These are phyloP conservation scores for Aphodius sticticus DNA, from an alignment of 2,888 invertebrate species.

Conservation along the genomic window DNA sequence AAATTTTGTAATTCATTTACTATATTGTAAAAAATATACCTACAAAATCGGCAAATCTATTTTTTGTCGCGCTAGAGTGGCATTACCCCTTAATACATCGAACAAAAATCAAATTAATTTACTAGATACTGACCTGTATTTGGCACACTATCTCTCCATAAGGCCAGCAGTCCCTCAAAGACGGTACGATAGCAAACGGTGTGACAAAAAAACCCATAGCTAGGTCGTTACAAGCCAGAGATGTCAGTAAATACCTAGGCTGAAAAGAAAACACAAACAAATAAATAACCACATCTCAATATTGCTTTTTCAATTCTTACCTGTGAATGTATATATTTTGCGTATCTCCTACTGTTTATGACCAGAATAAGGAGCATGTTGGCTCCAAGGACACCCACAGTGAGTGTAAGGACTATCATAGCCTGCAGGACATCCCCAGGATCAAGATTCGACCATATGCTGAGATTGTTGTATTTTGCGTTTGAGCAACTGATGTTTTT, in stretches of 20 bases:
- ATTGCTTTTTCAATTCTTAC: constrained; percentile 59
- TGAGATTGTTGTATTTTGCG: constrained; percentile 69
- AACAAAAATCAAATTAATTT: not conserved
- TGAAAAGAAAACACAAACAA: constrained; percentile 58
- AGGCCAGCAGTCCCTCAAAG: constrained; percentile 89
- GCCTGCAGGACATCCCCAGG: constrained; percentile 80
- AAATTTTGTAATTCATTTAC: too few relatives aligned
- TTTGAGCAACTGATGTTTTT: constrained; percentile 86
- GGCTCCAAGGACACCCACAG: constrained; percentile 80
- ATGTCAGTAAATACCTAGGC: constrained; percentile 88
- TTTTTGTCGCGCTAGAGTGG: too few relatives aligned
- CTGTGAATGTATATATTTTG: constrained; percentile 89
- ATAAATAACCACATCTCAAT: not conserved
- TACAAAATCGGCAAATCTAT: too few relatives aligned
- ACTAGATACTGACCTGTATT: constrained; percentile 76
- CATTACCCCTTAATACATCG: too few relatives aligned
- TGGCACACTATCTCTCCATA: constrained; percentile 91
- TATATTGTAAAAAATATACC: too few relatives aligned
- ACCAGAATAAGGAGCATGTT: constrained; percentile 84
- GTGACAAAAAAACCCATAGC: constrained; percentile 88
- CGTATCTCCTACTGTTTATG: constrained; percentile 82
- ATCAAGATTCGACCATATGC: constrained; percentile 70
- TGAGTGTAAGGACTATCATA: constrained; percentile 76
- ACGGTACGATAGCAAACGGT: constrained; percentile 84
- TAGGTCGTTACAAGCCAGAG: constrained; percentile 85